Base-by-base conservation (phyloP, 2,113 vertebrate genomes). In the Dasyurus viverrinus region DNA sequence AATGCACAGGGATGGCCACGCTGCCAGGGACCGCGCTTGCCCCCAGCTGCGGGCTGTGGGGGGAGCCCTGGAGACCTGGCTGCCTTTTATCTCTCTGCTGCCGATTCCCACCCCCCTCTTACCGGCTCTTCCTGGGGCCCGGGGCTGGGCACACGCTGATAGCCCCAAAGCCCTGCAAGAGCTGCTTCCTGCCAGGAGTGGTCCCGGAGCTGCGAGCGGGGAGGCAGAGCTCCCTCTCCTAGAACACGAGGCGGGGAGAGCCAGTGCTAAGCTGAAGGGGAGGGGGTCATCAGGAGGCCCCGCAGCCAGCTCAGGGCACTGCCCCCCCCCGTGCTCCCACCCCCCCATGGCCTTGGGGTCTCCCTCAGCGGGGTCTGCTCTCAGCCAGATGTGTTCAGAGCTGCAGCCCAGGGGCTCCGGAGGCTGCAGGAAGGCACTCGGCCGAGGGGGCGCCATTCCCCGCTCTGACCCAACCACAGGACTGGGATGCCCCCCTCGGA, bases 1-100 rank as follows among this genome's bases (percentile, higher is more conserved):
- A 30, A 47, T 2, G 1, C 47, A 84, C 14, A 76, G 68, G 36
- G n/a, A 19, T 93, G 96, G 95, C 55, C 96, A 68, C 90, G 96
- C 91, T 89, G 48, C 84, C 95, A 92, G 94, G 94, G 91, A 90
- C 96, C 3, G 2, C 93, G 96, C 96, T 92, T 95, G 53, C 92
- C 54, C 96, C 93, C 92, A 1, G n/a, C n/a, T 84, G 22, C 1
- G 5, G 36, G 68, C n/a, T 2, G 68, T 22, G n/a, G 12, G 27
- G 8, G 57, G 2, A 9, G 57, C 89, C 93, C 90, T 91, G 76
- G 92, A 24, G 93, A 76, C 95, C 97, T 94, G 97, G 96, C 94
- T 96, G 97, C 95, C 92, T 90, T 90, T 95, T 94, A 19, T 84
- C 96, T 91, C 42, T 23, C 48, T 94, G 47, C 94, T 76, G 14